Percentiles rank a stretch among this genome's conserved stretches.
Conservation (phyloP, 2,888 invertebrate genomes). For the Vanessa cardui region DNA sequence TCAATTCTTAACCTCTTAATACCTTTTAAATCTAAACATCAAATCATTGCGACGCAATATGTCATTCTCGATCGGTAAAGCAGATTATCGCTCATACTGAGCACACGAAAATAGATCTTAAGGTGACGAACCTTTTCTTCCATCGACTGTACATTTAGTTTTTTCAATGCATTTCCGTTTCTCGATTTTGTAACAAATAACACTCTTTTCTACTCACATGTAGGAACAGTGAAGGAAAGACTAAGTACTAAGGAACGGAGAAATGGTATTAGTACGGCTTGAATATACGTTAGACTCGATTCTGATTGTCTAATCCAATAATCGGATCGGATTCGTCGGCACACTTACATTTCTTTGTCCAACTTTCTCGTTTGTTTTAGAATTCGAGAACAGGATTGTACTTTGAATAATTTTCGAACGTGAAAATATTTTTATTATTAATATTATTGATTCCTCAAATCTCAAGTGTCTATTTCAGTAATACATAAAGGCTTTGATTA, state of each 20-base stretch:
- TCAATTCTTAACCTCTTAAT: no score
- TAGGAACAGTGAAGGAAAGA: neutral
- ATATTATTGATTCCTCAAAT: neutral
- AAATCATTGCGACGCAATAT: no score
- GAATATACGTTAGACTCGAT: slow-evolving; percentile 1
- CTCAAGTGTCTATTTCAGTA: no score
- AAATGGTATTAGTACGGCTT: slow-evolving; percentile 3
- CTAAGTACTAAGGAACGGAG: neutral
- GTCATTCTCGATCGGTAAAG: no score
- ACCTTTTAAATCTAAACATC: no score
- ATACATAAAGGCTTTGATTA: no score
- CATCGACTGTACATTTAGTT: neutral
- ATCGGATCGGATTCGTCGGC: slow-evolving; percentile 4
- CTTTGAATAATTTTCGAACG: neutral
- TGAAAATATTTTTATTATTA: neutral
- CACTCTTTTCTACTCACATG: neutral
- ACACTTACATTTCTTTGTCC: neutral
- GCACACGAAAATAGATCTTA: no score
- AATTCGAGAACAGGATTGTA: neutral
- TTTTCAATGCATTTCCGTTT: neutral
- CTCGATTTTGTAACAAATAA: neutral
- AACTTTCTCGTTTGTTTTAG: slow-evolving; percentile 5
- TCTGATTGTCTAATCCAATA: slow-evolving; percentile 13
- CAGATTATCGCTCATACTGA: no score
- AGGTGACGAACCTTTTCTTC: no score